Evolutionary conservation across 1,140 invertebrate species (phyloP), one percentile per base, ranked within the genome.

Genomic region (Agraylea sexmaculata): DNA sequence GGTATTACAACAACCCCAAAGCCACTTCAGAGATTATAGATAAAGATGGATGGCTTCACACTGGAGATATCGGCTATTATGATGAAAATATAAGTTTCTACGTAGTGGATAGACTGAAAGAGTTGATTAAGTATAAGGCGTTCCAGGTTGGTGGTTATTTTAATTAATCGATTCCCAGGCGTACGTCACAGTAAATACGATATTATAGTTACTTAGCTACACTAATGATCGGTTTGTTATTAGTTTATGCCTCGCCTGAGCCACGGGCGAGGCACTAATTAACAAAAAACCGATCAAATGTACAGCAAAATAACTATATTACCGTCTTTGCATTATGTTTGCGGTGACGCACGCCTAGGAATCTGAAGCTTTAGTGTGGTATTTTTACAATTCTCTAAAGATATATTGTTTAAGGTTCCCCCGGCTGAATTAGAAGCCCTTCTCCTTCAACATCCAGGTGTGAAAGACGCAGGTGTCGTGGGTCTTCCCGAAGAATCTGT

Each of bases 371-470:
- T 37, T 8, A 8, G 8, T 21, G 11, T 10, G 11, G 19, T 37
- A 21, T 7, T 7, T 7, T 7, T 7, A 32, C 6, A 32, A 12
- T 8, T 8, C 13, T 8, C 19, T 28, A 36, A 37, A 38, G 12
- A 36, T 29, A 21, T 7, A 23, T 46, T 20, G 18, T 31, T 41
- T 7, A 32, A 80, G 76, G 83, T 90, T 1, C 68, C 83, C 1
- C 84, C 85, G 42, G 78, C 83, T 2, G 82, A 88, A 60, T 60
- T 90, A 43, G 85, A 90, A 62, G 74, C 73, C 28, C 44, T 88
- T n/a, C 59, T 89, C 10, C 53, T 83, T 2, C 70, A 70, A 22
- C 71, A 87, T 57, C 68, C 74, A 4, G 66, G 62, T 36, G 69
- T 89, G 22, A 64, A 63, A 39, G 84, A 88, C 55, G 78, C 71